Evolutionary conservation across 2,888 invertebrate genomes (phyloP).

Genomic region (Blera fallax): DNA sequence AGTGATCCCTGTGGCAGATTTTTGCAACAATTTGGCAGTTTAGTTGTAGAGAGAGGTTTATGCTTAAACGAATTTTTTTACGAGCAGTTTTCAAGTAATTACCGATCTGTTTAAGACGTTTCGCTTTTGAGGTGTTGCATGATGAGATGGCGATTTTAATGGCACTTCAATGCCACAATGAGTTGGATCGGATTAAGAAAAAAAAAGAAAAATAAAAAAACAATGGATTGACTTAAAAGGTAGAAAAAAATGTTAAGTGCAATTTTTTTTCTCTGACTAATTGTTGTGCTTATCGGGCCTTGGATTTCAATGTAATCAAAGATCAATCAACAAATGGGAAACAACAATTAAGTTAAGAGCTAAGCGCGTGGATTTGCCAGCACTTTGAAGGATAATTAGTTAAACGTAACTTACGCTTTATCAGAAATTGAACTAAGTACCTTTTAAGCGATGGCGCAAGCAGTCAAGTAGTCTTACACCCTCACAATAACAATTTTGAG

Average conservation of each 20-base stretch:
- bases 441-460: background rate
- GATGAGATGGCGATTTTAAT: background rate
- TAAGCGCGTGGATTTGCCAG: background rate
- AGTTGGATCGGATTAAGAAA: background rate
- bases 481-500: too few species aligned
- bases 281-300: background rate
- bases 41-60: background rate
- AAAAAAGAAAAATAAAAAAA: background rate
- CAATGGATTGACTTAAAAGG: background rate
- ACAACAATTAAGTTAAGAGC: background rate
- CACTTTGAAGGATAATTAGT: background rate
- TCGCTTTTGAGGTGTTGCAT: background rate
- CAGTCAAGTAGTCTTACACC: too few species aligned
- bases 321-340: background rate
- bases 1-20: background rate
- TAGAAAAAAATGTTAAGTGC: background rate
- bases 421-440: background rate
- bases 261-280: background rate
- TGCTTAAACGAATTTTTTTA: background rate
- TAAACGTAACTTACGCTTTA: background rate
- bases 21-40: constrained; percentile 33
- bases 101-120: too few species aligned
- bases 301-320: background rate
- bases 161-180: background rate
- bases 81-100: background rate